Conservation (phyloP, 2,888 invertebrate species). For the Drosophila nigricruria region DNA sequence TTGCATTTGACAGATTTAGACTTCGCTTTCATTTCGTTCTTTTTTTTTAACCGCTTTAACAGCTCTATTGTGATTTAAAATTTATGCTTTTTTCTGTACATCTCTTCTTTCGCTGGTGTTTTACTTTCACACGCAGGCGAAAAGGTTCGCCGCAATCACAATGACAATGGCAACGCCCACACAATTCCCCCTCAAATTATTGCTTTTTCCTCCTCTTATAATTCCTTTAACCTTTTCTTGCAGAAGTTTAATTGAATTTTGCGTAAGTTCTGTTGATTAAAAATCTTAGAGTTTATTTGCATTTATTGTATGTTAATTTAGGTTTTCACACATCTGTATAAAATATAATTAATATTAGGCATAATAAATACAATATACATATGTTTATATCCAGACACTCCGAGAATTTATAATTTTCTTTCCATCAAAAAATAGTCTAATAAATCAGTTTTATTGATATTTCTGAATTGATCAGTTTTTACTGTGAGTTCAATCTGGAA, state of each 20-base stretch:
- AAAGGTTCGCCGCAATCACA: conserved; percentile 41
- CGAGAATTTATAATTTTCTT: neutral
- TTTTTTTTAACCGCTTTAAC: too few species aligned
- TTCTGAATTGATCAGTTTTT: conserved; percentile 29
- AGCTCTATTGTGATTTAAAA: conserved; percentile 54
- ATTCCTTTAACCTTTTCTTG: conserved; percentile 20
- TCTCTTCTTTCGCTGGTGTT: conserved; percentile 34
- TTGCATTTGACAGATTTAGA: conserved; percentile 59
- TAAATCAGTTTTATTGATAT: conserved; percentile 1
- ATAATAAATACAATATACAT: conserved; percentile 66
- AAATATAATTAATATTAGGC: conserved; percentile 51
- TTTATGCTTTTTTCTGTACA: conserved; percentile 50
- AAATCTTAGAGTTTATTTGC: conserved; percentile 70
- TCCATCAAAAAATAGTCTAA: conserved; percentile 6
- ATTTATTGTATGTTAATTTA: conserved; percentile 54
- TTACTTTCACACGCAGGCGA: conserved; percentile 67
- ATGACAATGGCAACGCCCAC: conserved; percentile 34
- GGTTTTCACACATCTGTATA: conserved; percentile 59
- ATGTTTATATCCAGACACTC: conserved; percentile 31
- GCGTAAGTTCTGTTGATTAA: conserved; percentile 59
- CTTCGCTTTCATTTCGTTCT: conserved; percentile 73
- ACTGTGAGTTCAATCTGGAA: conserved; percentile 55
- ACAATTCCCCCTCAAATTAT: conserved; percentile 14
- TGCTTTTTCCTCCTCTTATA: conserved; percentile 1
- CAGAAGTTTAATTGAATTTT: conserved; percentile 55